Evolutionary conservation across 2,888 invertebrate species (phyloP).

Genomic region (Zaprionus obscuricornis): DNA sequence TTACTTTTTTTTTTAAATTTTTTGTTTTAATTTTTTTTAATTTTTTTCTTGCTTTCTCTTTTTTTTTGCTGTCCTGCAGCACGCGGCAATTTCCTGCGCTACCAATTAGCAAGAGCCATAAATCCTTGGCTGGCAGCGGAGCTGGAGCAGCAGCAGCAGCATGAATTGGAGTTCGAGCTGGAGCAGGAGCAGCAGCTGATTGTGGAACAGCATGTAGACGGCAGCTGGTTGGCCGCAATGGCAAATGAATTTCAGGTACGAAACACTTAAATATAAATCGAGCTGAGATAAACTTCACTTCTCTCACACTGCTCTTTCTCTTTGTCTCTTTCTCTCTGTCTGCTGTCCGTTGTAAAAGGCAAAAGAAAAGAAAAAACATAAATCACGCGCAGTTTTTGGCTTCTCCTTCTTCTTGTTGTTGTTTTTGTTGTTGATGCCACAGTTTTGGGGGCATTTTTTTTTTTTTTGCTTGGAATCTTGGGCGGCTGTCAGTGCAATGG

Average conservation of each 20-base stretch:
- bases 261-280: constrained; percentile 49
- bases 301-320: not conserved
- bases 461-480: constrained; percentile 53
- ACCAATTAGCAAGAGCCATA: constrained; percentile 73
- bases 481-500: constrained; percentile 59
- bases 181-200: constrained; percentile 32
- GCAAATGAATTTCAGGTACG: constrained; percentile 72
- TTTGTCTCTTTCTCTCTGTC: not conserved
- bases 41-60: constrained; percentile 2
- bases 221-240: constrained; percentile 68
- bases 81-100: constrained; percentile 65
- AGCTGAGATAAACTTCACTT: constrained; percentile 33
- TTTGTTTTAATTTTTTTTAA: constrained; percentile 40
- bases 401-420: not conserved
- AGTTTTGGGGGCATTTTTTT: constrained; percentile 53
- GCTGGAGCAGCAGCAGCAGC: constrained; percentile 8
- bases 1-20: constrained; percentile 54
- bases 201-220: constrained; percentile 47
- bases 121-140: constrained; percentile 46
- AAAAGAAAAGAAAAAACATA: constrained; percentile 42
- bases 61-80: constrained; percentile 33
- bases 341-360: not conserved
- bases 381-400: constrained; percentile 57
- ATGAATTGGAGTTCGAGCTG: constrained; percentile 9
- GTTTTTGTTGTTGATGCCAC: constrained; percentile 36